Conservation (phyloP, 2,888 invertebrate genomes). For the Parapristionchus giblindavisi region DNA sequence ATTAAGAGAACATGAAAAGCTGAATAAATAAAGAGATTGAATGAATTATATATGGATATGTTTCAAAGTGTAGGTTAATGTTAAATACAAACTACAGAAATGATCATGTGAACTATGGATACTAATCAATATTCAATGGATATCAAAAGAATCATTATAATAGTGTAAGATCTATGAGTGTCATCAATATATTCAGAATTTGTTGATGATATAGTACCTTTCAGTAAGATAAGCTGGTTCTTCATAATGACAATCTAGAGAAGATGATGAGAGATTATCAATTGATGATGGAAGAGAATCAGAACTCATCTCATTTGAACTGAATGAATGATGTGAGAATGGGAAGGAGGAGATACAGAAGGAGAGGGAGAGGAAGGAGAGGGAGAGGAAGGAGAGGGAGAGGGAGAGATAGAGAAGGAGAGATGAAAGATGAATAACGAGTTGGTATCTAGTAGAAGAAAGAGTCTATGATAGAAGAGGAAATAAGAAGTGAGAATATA, state of each 20-base stretch:
- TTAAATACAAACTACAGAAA: too few species aligned
- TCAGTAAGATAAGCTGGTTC: constrained; percentile 10
- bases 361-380: constrained; percentile 3
- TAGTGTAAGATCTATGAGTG: too few species aligned
- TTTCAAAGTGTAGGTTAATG: too few species aligned
- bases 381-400: neutral
- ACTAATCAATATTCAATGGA: too few species aligned
- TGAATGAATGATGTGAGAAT: neutral
- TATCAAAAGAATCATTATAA: neutral
- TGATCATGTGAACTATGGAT: too few species aligned
- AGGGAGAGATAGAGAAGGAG: neutral
- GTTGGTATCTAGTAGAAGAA: too few species aligned
- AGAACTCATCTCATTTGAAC: too few species aligned
- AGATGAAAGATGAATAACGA: neutral
- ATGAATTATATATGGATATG: too few species aligned
- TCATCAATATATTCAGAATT: too few species aligned
- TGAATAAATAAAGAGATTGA: neutral
- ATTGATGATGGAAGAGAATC: constrained; percentile 6
- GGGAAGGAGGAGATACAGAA: neutral
- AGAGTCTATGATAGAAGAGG: too few species aligned
- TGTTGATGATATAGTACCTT: neutral
- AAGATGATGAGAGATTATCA: neutral
- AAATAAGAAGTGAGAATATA: too few species aligned
- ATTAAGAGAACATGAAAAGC: neutral
- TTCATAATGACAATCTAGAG: neutral